Conservation (phyloP, 2,113 vertebrate genomes). For the Bubo blakistoni region DNA sequence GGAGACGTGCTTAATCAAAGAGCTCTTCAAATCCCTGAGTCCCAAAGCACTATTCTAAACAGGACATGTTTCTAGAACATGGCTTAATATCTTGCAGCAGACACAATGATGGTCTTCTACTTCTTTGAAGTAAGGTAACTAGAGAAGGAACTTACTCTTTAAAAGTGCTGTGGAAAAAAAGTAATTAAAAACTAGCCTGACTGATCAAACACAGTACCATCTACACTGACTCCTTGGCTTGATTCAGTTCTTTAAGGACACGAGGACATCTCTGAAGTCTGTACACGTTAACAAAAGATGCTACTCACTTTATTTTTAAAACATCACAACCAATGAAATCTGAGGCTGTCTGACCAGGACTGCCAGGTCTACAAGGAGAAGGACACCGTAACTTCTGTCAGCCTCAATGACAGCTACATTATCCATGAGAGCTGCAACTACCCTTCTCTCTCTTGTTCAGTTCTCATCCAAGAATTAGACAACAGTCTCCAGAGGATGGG, state of each 20-base stretch:
- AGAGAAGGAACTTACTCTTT: background rate
- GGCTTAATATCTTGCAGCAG: background rate
- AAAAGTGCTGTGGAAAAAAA: background rate
- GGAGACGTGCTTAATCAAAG: background rate
- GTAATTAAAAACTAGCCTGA: background rate
- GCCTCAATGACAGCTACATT: background rate
- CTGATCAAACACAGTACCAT: background rate
- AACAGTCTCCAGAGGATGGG: background rate
- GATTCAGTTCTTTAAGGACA: background rate
- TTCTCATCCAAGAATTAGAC: background rate
- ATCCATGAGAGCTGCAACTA: background rate
- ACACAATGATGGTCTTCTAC: background rate
- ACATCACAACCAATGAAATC: background rate
- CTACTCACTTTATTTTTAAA: slow-evolving; percentile 27
- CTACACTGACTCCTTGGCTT: background rate
- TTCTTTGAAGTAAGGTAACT: background rate
- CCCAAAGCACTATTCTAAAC: background rate
- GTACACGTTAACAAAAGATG: background rate
- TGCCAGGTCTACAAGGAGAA: background rate
- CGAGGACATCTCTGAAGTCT: background rate
- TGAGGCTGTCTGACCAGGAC: background rate
- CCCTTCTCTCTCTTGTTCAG: background rate
- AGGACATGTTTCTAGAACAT: background rate
- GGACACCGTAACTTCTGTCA: background rate
- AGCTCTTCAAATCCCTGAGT: background rate